These are phyloP conservation scores for Leptinotarsa defecta DNA, from an alignment of 1,140 invertebrate species.

Conservation along the genomic window DNA sequence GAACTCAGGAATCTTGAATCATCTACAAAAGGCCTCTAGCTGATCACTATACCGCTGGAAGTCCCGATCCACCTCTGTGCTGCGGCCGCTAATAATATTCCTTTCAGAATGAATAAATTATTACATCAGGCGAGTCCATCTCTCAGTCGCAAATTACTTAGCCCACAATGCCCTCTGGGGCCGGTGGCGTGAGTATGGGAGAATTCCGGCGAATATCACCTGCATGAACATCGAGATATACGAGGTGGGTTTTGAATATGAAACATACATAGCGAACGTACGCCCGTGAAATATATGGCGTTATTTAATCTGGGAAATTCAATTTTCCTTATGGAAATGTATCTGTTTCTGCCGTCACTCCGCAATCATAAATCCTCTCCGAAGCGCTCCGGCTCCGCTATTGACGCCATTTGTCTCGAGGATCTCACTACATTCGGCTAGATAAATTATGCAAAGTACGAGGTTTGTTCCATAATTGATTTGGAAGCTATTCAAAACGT, in stretches of 20 bases:
- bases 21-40: background rate
- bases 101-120: constrained; percentile 7
- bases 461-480: too few species aligned
- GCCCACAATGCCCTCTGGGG: background rate
- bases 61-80: background rate
- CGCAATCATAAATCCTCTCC: background rate
- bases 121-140: background rate
- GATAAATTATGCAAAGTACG: too few species aligned
- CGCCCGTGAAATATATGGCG: constrained; percentile 2
- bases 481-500: too few species aligned
- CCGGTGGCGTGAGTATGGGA: background rate
- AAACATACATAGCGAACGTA: background rate
- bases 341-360: constrained; percentile 8
- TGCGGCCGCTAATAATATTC: background rate
- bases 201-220: background rate
- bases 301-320: constrained; percentile 8
- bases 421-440: background rate
- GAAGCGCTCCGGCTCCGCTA: background rate
- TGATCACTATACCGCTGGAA: background rate
- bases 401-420: background rate
- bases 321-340: constrained; percentile 8
- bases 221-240: background rate
- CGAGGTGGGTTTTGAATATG: constrained; percentile 5
- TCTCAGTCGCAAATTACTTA: constrained; percentile 8
- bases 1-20: too few species aligned